Conservation (phyloP, 2,113 vertebrate species). For the Sus scrofa region DNA sequence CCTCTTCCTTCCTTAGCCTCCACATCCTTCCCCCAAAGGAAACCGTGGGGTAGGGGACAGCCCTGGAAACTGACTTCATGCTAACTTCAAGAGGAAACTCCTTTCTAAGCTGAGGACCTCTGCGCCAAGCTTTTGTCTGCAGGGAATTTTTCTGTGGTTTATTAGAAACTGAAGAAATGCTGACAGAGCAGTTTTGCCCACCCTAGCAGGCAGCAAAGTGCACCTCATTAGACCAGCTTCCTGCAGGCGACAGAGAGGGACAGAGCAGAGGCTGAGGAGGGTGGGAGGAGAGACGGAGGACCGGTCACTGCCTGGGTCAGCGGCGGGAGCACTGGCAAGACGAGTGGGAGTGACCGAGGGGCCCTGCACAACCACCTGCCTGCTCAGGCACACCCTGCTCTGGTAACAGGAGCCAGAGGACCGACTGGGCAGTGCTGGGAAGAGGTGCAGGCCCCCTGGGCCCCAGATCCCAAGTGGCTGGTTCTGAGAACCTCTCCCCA, state of each 20-base stretch:
- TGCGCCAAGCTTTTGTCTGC: neutral
- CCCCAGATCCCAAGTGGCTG: too few species aligned
- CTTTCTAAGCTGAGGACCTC: neutral
- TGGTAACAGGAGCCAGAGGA: too few species aligned
- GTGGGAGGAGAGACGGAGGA: neutral
- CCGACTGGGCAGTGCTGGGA: neutral
- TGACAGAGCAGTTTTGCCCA: neutral
- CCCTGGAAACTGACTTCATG: neutral
- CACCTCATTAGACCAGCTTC: neutral
- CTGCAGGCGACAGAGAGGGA: neutral
- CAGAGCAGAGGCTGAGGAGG: neutral
- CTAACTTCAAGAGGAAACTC: neutral
- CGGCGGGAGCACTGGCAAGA: neutral
- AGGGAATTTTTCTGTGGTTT: slow-evolving; percentile 38
- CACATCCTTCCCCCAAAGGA: neutral
- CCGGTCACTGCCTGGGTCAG: neutral
- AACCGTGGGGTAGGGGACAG: neutral
- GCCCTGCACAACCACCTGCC: neutral
- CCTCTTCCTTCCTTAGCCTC: neutral
- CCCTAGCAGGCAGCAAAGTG: neutral
- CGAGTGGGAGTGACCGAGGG: neutral
- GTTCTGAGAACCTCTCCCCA: neutral
- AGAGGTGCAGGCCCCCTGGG: neutral
- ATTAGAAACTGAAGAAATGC: slow-evolving; percentile 47
- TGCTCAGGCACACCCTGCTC: neutral